Evolutionary conservation across 2,797 vertebrate species (phyloP).

Genomic region (Hypotaenidia philippensis): DNA sequence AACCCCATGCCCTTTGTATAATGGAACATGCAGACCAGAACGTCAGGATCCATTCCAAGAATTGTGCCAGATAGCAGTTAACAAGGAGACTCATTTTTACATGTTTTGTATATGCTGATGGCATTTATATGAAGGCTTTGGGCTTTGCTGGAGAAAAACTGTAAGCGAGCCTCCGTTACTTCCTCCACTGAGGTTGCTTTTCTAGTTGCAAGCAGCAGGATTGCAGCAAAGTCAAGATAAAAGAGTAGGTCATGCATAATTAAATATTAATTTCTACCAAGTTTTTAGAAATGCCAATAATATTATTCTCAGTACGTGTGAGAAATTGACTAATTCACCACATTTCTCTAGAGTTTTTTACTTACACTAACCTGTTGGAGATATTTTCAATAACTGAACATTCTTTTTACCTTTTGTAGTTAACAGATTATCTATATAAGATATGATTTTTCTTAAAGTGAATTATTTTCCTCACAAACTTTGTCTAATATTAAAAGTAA

Average conservation of each 20-base stretch:
- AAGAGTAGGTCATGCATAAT: constrained; percentile 18
- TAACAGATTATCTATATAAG: neutral
- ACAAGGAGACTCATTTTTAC: constrained; percentile 43
- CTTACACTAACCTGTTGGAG: neutral
- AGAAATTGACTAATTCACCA: neutral
- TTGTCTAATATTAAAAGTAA: neutral
- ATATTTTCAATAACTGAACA: neutral
- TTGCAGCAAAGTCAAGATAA: constrained; percentile 24
- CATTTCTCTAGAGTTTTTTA: neutral
- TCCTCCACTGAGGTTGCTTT: constrained; percentile 17
- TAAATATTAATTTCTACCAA: constrained; percentile 39
- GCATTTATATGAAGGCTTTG: neutral
- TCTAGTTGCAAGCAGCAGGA: constrained; percentile 1
- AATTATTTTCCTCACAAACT: neutral
- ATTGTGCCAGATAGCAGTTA: constrained; percentile 23
- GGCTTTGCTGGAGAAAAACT: constrained; percentile 5
- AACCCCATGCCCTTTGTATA: neutral
- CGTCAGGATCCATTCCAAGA: constrained; percentile 10
- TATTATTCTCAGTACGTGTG: neutral
- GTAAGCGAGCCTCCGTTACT: constrained; percentile 11
- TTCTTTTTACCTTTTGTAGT: neutral
- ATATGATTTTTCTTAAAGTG: neutral
- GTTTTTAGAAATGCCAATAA: constrained; percentile 11
- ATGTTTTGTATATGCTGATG: constrained; percentile 27
- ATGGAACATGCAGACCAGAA: constrained; percentile 40